Evolutionary conservation across 2,113 vertebrate genomes (phyloP).

Genomic region (Onychorhynchus coronatus): DNA sequence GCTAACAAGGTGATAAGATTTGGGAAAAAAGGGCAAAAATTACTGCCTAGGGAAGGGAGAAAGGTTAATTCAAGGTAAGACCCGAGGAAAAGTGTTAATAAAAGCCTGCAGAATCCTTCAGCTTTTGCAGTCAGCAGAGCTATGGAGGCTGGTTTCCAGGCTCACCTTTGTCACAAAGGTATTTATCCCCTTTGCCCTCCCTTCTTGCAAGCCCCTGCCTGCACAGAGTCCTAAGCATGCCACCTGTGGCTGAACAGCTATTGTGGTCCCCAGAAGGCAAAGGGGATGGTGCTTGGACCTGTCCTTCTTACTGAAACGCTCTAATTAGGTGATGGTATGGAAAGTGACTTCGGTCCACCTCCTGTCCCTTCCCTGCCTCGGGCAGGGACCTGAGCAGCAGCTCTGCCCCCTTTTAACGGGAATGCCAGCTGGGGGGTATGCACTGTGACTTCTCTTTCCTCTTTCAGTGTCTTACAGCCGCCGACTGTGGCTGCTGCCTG

Average conservation of each 20-base stretch:
- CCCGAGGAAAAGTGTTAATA: background rate
- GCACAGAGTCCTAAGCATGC: background rate
- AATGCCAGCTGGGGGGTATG: background rate
- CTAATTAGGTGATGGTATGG: background rate
- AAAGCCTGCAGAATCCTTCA: background rate
- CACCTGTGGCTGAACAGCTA: background rate
- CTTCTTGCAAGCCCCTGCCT: background rate
- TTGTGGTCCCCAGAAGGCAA: background rate
- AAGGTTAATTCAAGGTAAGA: background rate
- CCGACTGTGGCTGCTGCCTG: fast-evolving
- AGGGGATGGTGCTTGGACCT: background rate
- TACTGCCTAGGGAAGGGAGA: background rate
- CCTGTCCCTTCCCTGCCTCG: background rate
- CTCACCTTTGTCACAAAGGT: background rate
- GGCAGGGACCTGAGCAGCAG: background rate
- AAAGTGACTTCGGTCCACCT: background rate
- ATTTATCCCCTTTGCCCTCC: background rate
- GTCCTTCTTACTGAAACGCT: background rate
- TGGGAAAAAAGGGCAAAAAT: background rate
- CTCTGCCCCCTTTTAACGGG: background rate
- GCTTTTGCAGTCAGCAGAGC: background rate
- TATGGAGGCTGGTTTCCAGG: background rate
- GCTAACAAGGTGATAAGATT: background rate
- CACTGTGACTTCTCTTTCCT: background rate
- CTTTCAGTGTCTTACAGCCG: background rate